Conservation (phyloP, 1,140 invertebrate species). For the Diorhabda carinulata region DNA sequence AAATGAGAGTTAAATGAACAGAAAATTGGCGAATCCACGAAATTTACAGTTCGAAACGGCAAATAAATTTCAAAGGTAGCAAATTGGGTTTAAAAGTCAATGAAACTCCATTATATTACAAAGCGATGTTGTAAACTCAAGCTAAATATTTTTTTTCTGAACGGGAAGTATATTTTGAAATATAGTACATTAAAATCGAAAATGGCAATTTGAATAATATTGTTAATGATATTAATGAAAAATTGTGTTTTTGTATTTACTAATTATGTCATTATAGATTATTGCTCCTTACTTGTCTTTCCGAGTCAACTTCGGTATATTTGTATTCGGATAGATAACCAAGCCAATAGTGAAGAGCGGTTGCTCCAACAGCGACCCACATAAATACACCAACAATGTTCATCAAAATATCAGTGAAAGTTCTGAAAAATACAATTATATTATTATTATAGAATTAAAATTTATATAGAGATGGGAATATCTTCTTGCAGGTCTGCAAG, state of each 20-base stretch:
- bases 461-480: neutral
- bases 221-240: neutral
- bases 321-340: constrained; percentile 75
- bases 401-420: constrained; percentile 71
- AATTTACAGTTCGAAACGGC: neutral
- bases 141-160: too few relatives aligned
- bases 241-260: neutral
- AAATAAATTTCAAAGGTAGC: neutral
- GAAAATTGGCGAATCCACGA: neutral
- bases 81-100: neutral
- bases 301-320: constrained; percentile 61
- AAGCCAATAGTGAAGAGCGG: constrained; percentile 81
- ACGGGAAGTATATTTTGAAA: neutral
- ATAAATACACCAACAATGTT: constrained; percentile 78
- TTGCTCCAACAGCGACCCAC: constrained; percentile 77
- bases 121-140: too few relatives aligned
- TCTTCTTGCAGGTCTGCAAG: too few relatives aligned
- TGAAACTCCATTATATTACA: neutral
- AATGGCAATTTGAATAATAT: neutral
- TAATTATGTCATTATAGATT: neutral
- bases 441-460: neutral
- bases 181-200: neutral
- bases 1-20: too few relatives aligned
- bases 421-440: constrained; percentile 33
- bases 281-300: constrained; percentile 60